Evolutionary conservation across 2,113 vertebrate species (phyloP).

Genomic region (Glaucidium brasilianum): DNA sequence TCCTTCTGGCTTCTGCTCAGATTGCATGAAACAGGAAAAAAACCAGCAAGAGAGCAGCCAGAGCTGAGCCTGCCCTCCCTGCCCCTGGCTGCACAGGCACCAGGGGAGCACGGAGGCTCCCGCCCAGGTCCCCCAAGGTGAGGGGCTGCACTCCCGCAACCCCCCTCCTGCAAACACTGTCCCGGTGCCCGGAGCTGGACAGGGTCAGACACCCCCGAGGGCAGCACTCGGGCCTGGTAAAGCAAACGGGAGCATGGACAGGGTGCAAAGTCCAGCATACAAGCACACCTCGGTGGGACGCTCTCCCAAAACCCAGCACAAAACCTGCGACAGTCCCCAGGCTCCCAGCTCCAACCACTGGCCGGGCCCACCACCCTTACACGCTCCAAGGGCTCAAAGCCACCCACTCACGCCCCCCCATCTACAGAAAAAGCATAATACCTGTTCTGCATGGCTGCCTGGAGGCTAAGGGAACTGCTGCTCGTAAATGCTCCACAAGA

Average conservation of each 20-base stretch:
- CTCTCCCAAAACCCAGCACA: not conserved
- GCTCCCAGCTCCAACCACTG: not conserved
- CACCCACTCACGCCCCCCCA: accelerated
- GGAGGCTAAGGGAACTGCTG: not conserved
- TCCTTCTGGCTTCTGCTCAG: not conserved
- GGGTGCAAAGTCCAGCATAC: not conserved
- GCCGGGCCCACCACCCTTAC: not conserved
- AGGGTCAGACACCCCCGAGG: not conserved
- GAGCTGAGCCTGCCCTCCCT: not conserved
- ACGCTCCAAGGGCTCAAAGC: not conserved
- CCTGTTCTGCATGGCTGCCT: not conserved
- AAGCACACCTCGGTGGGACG: not conserved
- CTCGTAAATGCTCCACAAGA: not conserved
- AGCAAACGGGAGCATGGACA: not conserved
- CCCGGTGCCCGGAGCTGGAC: accelerated
- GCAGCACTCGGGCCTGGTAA: not conserved
- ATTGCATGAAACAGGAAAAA: not conserved
- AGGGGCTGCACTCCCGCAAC: accelerated
- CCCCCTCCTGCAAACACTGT: not conserved
- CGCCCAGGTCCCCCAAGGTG: accelerated
- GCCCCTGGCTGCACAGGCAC: not conserved
- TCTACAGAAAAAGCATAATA: not conserved
- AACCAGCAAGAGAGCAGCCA: not conserved
- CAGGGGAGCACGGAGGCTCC: accelerated
- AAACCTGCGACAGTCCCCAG: accelerated